Base-by-base conservation (phyloP, 1,140 invertebrate genomes). In the Monomorium pharaonis region DNA sequence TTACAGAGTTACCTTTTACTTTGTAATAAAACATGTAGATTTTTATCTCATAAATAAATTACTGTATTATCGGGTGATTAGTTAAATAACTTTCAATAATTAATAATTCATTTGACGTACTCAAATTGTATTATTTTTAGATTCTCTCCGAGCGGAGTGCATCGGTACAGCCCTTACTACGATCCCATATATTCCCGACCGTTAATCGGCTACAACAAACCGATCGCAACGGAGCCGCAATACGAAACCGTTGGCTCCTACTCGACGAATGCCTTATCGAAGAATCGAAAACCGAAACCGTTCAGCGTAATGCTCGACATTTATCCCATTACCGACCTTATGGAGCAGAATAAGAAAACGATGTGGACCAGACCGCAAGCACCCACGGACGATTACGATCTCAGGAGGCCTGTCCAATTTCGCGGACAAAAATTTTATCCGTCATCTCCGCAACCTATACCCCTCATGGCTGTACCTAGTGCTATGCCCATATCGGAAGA, bases 231-330 rank as follows among this genome's bases (percentile, higher is more conserved):
- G 1, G 86, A 89, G 0, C 30, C 81, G 9, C 85, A 90, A 16
- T 84, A 86, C 7, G 93, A 95, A 14, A 91, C 49, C 10, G 60
- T 54, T 5, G 86, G 37, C 3, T 60, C 88, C 0, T 93, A 92
- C 6, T 49, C 86, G 1, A 24, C 87, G 0, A 89, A 72, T n/a
- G 83, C 69, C 14, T 80, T 76, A 21, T 74, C 49, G 7, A 94
- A 93, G 30, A 93, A 91, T 56, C 75, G 87, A 0, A 94, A 94
- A 76, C 91, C 93, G 0, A 94, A 95, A 75, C 95, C 95, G 0
- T 95, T 95, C 33, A 95, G 94, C 37, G 93, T 95, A 1, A 95
- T 95, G 94, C 65, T 95, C 14, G 95, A 95, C 62, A 95, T 95
- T 44, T 95, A 95, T 85, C 95, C 95, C 2, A 95, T 95, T 30